Conservation (phyloP, 2,888 invertebrate species). For the Drosophila melanocephala region DNA sequence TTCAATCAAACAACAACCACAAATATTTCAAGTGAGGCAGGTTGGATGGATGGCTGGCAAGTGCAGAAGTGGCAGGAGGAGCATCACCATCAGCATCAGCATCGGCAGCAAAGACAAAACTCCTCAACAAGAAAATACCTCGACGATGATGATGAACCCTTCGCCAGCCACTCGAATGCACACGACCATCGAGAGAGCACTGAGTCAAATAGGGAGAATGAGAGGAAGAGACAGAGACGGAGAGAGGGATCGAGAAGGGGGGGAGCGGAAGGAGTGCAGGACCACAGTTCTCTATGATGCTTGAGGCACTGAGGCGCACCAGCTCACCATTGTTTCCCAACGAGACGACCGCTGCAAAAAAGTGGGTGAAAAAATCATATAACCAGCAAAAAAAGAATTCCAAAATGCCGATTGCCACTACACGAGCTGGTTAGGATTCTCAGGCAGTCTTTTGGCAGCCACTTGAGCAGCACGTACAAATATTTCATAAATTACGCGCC, state of each 20-base stretch:
- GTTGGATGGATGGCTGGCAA: constrained; percentile 69
- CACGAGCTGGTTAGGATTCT: constrained; percentile 53
- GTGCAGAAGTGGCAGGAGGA: constrained; percentile 45
- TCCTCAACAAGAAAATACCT: constrained; percentile 77
- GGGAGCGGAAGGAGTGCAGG: background rate
- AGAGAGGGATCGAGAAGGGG: background rate
- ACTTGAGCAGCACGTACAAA: constrained; percentile 73
- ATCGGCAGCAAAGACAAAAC: constrained; percentile 71
- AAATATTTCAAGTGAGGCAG: constrained; percentile 78
- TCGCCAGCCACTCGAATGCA: constrained; percentile 71
- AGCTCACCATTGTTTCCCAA: constrained; percentile 52
- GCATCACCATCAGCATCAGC: constrained; percentile 7
- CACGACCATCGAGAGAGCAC: constrained; percentile 35
- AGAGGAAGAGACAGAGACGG: background rate
- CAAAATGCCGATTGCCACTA: constrained; percentile 57
- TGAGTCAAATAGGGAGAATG: constrained; percentile 25
- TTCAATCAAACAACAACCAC: constrained; percentile 81
- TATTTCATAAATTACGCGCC: constrained; percentile 79
- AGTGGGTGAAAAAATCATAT: constrained; percentile 62
- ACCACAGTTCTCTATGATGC: constrained; percentile 50
- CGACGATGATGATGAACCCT: constrained; percentile 78
- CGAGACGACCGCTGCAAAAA: constrained; percentile 59
- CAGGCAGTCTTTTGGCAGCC: constrained; percentile 69
- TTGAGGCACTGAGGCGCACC: constrained; percentile 55
- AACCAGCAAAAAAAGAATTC: constrained; percentile 12